Base-by-base conservation (phyloP, 2,113 vertebrate species). In the Amia ocellicauda region DNA sequence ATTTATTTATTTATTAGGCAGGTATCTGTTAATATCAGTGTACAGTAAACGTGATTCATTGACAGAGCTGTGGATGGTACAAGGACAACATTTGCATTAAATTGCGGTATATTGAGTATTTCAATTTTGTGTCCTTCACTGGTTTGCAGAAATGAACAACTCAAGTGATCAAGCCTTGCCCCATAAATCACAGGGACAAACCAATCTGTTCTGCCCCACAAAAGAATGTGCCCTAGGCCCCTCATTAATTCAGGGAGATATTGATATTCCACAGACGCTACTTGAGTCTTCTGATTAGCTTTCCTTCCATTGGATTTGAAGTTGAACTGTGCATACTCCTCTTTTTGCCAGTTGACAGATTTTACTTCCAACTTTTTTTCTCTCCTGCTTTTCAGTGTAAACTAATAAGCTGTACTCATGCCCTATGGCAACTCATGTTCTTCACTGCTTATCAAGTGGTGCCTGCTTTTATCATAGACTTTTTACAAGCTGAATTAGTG, bases 171-270 rank as follows among this genome's bases (percentile, higher is more conserved):
- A 47, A 17, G 16, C 14, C 45, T 47, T n/a, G 45, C 31, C n/a
- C 45, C 45, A 47, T 47, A 47, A 47, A 47, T 47, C 45, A 47
- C 45, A n/a, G 45, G 45, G 45, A 47, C 45, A 47, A 16, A 47
- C 7, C n/a, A 19, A 47, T 47, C n/a, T 47, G 45, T 17, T 47
- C 5, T 47, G 7, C 14, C 45, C 45, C 31, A 36, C 31, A 36
- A 36, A 42, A 47, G 14, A 47, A 4, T 47, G 16, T 47, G 45
- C 45, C 45, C n/a, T 16, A 47, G 45, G 45, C 45, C 45, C 14
- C 13, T 19, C 14, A 47, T 47, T 47, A 47, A n/a, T 47, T 47
- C 45, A 47, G 45, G 11, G 2, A 7, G 45, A 47, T 47, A 47
- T 47, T 47, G 45, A 47, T 47, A 47, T n/a, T 47, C 16, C 45